Base-by-base conservation (phyloP, 2,797 vertebrate species). In the Chelidonichthys spinosus region DNA sequence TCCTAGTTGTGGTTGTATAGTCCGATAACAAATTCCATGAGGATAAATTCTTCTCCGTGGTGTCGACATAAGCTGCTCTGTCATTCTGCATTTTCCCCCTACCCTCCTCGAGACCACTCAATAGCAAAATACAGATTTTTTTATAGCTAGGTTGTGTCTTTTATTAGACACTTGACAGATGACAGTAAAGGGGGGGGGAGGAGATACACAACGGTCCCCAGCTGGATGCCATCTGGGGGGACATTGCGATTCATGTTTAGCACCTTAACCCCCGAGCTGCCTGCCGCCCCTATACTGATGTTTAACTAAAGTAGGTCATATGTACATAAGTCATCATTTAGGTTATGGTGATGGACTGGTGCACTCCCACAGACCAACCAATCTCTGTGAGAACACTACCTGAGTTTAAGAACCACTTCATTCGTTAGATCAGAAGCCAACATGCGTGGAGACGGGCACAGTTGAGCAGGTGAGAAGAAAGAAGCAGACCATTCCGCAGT, bases 401-500 rank as follows among this genome's bases (percentile, higher is more conserved):
- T 18, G 40, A 40, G n/a, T 49, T 37, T 18, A 25, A 39, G 35
- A 72, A 17, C 43, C 2, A 2, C 11, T 39, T 36, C 6, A 50
- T 39, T 56, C 62, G 14, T 49, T 61, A 11, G 18, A 4, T 79
- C 54, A 53, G 50, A 44, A 56, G 50, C 67, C 63, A 58, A 40
- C 36, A 7, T 70, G 43, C 60, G 52, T 5, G n/a, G 35, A 64
- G 63, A 53, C 42, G 25, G 35, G 15, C 42, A 66, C 52, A 49
- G 43, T 78, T 36, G 35, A 17, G 32, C 61, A 65, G 74, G 58
- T 63, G 55, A 60, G 40, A n/a, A n/a, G 62, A 71, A 49, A 50
- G 72, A 73, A 13, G 11, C 44, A 42, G 81, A 72, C 49, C 18
- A 53, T 42, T 75, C 47, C 25, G 17, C 18, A 52, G 55, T 78